phyloP scores from a whole-genome alignment of 2,113 vertebrate genomes.

The Paraplagusia blochii region DNA sequence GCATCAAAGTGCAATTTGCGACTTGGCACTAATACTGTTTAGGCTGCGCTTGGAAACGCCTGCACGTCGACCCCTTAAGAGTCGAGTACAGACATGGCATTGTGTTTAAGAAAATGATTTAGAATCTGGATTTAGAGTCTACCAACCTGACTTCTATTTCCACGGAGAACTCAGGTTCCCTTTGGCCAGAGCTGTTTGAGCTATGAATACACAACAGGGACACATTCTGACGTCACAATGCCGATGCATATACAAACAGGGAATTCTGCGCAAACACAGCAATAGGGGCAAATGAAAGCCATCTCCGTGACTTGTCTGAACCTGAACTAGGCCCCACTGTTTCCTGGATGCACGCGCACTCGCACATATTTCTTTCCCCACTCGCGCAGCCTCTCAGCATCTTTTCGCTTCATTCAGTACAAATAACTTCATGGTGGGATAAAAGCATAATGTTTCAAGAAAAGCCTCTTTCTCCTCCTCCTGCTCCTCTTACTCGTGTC shows the following conservation, averaged over 20 bases:
- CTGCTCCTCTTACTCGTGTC: slow-evolving; percentile 41
- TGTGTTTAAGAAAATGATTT: slow-evolving; percentile 7
- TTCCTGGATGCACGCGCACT: slow-evolving; percentile 18
- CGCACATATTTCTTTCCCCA: slow-evolving; percentile 58
- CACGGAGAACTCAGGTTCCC: background rate
- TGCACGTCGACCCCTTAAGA: background rate
- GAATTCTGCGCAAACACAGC: slow-evolving; percentile 35
- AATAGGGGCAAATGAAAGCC: slow-evolving; percentile 45
- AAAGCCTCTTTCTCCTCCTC: slow-evolving; percentile 51
- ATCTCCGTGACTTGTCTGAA: slow-evolving; percentile 57
- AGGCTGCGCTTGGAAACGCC: too few species aligned
- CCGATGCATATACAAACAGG: slow-evolving; percentile 35
- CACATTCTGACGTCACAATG: slow-evolving; percentile 25
- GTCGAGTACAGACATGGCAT: slow-evolving; percentile 14
- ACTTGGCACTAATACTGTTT: too few species aligned
- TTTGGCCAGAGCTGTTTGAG: slow-evolving; percentile 1
- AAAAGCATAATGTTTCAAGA: slow-evolving; percentile 68
- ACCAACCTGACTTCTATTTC: background rate
- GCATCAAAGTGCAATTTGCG: too few species aligned
- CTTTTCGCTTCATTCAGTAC: slow-evolving; percentile 68
- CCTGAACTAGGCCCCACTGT: slow-evolving; percentile 50
- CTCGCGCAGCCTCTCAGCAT: slow-evolving; percentile 57
- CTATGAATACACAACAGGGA: slow-evolving; percentile 11
- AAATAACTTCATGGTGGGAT: slow-evolving; percentile 72
- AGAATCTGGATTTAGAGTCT: slow-evolving; percentile 15